Evolutionary conservation across 2,888 invertebrate genomes (phyloP).

Genomic region (Lepeophtheirus nordmannii): DNA sequence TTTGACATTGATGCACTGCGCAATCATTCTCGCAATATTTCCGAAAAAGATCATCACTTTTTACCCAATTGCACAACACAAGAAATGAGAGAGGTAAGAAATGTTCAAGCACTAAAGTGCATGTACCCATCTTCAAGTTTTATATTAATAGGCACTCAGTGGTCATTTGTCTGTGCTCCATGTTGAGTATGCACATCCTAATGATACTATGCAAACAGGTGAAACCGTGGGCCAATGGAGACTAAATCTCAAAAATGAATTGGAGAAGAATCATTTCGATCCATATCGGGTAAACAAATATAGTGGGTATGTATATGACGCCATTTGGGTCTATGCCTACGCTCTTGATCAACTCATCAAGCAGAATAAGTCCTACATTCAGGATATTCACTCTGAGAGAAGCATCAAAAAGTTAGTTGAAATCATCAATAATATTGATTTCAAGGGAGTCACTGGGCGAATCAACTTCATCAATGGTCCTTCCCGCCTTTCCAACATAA

Average conservation of each 20-base stretch:
- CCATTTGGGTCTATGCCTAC: slow-evolving; percentile 60
- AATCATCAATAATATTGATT: slow-evolving; percentile 20
- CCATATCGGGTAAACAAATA: slow-evolving; percentile 41
- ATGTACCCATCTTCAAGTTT: not conserved
- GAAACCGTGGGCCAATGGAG: slow-evolving; percentile 48
- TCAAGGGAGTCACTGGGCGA: slow-evolving; percentile 21
- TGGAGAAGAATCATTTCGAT: slow-evolving; percentile 26
- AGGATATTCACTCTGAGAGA: slow-evolving; percentile 30
- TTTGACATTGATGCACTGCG: slow-evolving; percentile 34
- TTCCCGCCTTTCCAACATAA: slow-evolving; percentile 23
- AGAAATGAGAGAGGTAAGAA: slow-evolving; percentile 42
- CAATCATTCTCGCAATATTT: slow-evolving; percentile 28
- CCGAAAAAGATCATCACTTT: slow-evolving; percentile 9
- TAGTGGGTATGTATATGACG: slow-evolving; percentile 62
- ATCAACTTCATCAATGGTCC: slow-evolving; percentile 23
- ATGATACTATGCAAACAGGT: slow-evolving; percentile 45
- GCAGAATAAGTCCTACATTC: slow-evolving; percentile 32
- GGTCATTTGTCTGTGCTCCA: slow-evolving; percentile 56
- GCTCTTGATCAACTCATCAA: slow-evolving; percentile 49
- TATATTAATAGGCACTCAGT: slow-evolving; percentile 43
- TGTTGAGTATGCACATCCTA: slow-evolving; percentile 47
- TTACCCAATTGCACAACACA: slow-evolving; percentile 41
- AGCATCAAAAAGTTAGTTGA: slow-evolving; percentile 27
- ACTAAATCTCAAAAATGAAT: slow-evolving; percentile 35
- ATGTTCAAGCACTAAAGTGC: not conserved